Base-by-base conservation (phyloP, 1,140 invertebrate species). In the Sycobia sp. region DNA sequence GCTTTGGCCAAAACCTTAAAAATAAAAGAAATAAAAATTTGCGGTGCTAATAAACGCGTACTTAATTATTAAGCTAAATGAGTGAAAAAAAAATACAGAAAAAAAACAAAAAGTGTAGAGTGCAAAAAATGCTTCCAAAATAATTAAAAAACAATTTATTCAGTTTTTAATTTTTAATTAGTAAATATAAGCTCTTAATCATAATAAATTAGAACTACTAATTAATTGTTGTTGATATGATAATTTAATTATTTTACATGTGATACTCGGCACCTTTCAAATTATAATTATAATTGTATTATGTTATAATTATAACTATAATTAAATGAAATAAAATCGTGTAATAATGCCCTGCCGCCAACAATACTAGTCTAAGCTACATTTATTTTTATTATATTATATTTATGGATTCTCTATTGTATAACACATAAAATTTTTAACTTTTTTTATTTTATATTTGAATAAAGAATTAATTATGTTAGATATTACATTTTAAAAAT, bases 311-410 rank as follows among this genome's bases (percentile, higher is more conserved):
- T n/a, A n/a, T n/a, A n/a, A n/a, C n/a, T n/a, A n/a, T n/a, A n/a
- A n/a, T n/a, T n/a, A n/a, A n/a, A n/a, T n/a, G n/a, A n/a, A n/a
- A n/a, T n/a, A n/a, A n/a, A n/a, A n/a, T 20, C 10, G 70, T 79
- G 73, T 79, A 78, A 78, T 76, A 74, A 76, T 73, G 67, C 49
- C 13, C 60, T 60, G 65, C 70, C 69, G 72, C 71, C 75, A 68
- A 69, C 73, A 77, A 73, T 78, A 75, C 79, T 79, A 81, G 79
- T 80, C 77, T 81, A 79, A 81, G 77, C 70, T 78, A 77, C 78
- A 80, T 79, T 80, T 78, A 77, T 81, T 79, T 78, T 36, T 36
- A 36, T 36, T 36, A 36, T 13, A 7, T 41, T 16, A 16, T n/a
- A 41, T 11, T 7, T 25, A 49, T 49, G 29, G 7, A 25, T 49